phyloP scores from a whole-genome alignment of 2,797 vertebrate genomes.

The Tokudaia muenninki region DNA sequence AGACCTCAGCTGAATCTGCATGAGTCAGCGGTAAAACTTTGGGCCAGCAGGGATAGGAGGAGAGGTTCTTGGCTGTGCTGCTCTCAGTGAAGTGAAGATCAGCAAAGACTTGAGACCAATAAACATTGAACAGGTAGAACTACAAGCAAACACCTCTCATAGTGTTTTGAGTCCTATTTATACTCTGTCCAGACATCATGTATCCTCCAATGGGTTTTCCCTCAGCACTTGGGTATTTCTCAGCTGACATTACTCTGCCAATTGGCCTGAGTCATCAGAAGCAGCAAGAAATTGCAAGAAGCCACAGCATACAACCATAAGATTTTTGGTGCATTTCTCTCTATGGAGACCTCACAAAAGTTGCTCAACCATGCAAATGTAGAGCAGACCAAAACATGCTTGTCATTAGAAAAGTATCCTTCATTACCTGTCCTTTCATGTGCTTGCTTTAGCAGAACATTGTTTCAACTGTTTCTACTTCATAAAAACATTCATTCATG shows the following conservation, averaged over 20 bases:
- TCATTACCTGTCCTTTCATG: background rate
- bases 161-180: background rate
- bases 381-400: background rate
- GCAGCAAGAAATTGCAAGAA: background rate
- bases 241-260: background rate
- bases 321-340: background rate
- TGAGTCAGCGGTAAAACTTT: background rate
- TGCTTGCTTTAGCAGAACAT: background rate
- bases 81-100: background rate
- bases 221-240: no score
- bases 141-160: background rate
- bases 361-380: background rate
- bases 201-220: no score
- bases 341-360: background rate
- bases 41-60: background rate
- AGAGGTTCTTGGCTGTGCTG: no score
- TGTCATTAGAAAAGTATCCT: background rate
- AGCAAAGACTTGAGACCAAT: background rate
- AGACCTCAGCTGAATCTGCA: background rate
- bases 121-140: background rate
- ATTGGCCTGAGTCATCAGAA: background rate
- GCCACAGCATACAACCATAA: background rate
- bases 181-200: background rate
- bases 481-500: background rate
- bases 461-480: background rate